Conservation (phyloP, 2,888 invertebrate genomes). For the Laspeyria flexula region DNA sequence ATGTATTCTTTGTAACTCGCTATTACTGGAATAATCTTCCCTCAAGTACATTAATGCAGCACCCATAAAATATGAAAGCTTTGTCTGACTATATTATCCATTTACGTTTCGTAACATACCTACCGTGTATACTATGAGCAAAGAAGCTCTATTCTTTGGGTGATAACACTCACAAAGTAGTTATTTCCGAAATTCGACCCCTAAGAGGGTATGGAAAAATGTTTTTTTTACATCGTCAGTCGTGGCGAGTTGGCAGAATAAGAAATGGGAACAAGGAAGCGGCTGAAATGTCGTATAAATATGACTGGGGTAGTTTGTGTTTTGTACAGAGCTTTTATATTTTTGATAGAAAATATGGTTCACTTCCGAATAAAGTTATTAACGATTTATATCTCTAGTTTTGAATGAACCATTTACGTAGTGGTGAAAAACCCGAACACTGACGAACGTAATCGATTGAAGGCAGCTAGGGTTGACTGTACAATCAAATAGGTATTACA, state of each 20-base stretch:
- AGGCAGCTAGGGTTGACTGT: neutral
- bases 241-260: conserved; percentile 29
- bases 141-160: conserved; percentile 21
- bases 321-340: conserved; percentile 4
- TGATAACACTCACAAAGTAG: conserved; percentile 30
- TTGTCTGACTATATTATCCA: conserved; percentile 21
- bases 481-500: conserved; percentile 26
- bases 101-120: conserved; percentile 20
- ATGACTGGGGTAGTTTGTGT: conserved; percentile 14
- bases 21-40: conserved; percentile 32
- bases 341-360: conserved; percentile 6
- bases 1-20: conserved; percentile 39
- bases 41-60: conserved; percentile 7
- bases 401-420: neutral
- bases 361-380: conserved; percentile 3
- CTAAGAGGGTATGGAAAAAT: conserved; percentile 32
- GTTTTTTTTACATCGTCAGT: conserved; percentile 30
- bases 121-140: conserved; percentile 2
- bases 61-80: conserved; percentile 21
- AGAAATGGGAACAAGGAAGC: conserved; percentile 32
- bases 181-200: conserved; percentile 43
- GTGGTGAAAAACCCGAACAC: neutral
- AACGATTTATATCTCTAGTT: neutral
- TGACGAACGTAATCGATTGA: neutral
- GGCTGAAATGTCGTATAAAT: conserved; percentile 30